Evolutionary conservation across 2,888 invertebrate species (phyloP).

Genomic region (Iphiclides podalirius): DNA sequence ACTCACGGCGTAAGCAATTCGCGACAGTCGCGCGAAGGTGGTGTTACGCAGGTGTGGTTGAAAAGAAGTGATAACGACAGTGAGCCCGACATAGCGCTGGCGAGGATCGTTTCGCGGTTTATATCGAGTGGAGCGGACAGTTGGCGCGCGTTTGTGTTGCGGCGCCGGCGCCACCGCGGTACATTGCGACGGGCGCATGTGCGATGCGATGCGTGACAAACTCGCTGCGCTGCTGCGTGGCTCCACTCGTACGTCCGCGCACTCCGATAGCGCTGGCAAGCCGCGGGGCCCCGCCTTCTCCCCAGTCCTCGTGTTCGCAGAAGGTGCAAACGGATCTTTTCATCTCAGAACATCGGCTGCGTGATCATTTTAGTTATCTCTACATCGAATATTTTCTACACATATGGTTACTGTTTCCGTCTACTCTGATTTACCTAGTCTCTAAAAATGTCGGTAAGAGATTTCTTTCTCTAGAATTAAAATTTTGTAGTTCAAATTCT

Average conservation of each 20-base stretch:
- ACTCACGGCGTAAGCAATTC: constrained; percentile 15
- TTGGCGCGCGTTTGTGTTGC: constrained; percentile 31
- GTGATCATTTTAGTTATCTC: neutral
- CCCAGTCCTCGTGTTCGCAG: constrained; percentile 60
- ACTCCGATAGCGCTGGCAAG: constrained; percentile 51
- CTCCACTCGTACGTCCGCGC: constrained; percentile 54
- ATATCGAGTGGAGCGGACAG: constrained; percentile 39
- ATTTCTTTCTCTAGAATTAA: neutral
- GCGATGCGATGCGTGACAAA: constrained; percentile 76
- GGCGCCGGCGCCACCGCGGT: constrained; percentile 53
- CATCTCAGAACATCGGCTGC: neutral
- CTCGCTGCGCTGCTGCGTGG: constrained; percentile 61
- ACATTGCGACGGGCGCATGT: constrained; percentile 47
- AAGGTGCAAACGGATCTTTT: constrained; percentile 54
- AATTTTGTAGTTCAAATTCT: no score
- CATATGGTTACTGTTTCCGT: no score
- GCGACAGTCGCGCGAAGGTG: no score
- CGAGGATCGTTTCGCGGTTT: constrained; percentile 34
- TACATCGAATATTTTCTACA: no score
- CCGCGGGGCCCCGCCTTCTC: constrained; percentile 56
- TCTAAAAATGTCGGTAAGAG: no score
- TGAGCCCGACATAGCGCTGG: constrained; percentile 38
- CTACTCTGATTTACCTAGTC: no score
- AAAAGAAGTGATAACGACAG: no score
- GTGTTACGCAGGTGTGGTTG: constrained; percentile 23